These are phyloP conservation scores for Gymnobelideus leadbeateri DNA, from an alignment of 2,113 vertebrate species.

Conservation along the genomic window DNA sequence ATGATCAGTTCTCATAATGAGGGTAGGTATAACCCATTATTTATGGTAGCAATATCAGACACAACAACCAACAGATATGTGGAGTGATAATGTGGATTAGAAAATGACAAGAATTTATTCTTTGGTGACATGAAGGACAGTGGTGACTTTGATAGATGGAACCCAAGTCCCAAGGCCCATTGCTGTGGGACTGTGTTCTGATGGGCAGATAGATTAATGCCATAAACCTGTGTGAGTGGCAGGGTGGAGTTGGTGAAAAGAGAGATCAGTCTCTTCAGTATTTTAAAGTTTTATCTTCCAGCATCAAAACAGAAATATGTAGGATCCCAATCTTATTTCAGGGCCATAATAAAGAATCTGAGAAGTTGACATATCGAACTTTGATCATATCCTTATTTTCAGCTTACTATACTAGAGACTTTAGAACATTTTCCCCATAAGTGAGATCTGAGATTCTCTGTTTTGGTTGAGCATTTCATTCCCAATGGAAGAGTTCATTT, in stretches of 20 bases:
- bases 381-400: neutral
- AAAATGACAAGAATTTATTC: neutral
- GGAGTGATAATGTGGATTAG: neutral
- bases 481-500: neutral
- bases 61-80: neutral
- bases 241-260: neutral
- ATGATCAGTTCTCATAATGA: neutral
- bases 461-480: neutral
- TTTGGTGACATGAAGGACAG: neutral
- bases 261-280: neutral
- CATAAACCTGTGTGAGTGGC: neutral
- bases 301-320: neutral
- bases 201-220: neutral
- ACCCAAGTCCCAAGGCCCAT: neutral
- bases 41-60: neutral
- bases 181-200: neutral
- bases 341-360: neutral
- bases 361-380: neutral
- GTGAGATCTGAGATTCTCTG: neutral
- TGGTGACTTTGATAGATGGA: neutral
- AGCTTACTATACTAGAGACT: neutral
- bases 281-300: neutral
- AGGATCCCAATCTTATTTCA: neutral
- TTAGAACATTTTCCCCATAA: neutral
- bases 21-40: neutral